Conservation (phyloP, 2,113 vertebrate species). For the Sorex araneus region DNA sequence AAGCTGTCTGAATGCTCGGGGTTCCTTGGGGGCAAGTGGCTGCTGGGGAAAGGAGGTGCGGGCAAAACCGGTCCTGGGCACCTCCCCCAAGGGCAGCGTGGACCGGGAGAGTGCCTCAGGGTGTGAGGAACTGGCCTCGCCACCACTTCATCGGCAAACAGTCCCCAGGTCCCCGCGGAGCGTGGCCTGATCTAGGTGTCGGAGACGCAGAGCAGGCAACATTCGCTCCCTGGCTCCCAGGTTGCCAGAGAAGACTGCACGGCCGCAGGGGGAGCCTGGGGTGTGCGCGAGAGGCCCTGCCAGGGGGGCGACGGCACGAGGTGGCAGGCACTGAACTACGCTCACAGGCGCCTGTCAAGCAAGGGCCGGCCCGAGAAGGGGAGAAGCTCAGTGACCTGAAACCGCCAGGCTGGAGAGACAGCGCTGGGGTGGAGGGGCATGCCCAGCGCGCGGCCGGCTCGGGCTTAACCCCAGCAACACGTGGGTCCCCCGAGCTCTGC, state of each 20-base stretch:
- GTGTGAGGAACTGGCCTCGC: background rate
- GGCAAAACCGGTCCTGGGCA: slow-evolving; percentile 16
- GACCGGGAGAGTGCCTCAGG: background rate
- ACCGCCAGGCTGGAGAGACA: background rate
- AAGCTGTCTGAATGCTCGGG: background rate
- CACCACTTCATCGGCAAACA: background rate
- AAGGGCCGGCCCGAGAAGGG: slow-evolving; percentile 14
- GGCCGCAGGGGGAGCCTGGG: background rate
- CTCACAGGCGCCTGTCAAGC: slow-evolving; percentile 13
- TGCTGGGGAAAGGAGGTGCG: background rate
- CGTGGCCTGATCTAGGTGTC: background rate
- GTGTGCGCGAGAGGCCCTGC: background rate
- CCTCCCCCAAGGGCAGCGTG: background rate
- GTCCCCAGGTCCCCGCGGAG: background rate
- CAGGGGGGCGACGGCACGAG: background rate
- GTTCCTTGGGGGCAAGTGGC: background rate
- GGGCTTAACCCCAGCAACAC: too few relatives aligned
- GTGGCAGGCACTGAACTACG: background rate
- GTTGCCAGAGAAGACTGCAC: background rate
- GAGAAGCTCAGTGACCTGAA: slow-evolving; percentile 44
- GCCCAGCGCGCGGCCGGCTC: too few relatives aligned
- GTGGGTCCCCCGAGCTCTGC: too few relatives aligned
- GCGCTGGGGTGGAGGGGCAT: too few relatives aligned
- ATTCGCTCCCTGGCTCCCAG: background rate
- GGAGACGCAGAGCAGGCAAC: background rate